Evolutionary conservation across 2,888 invertebrate species (phyloP), one percentile per base, ranked within the genome.

Genomic region (Venusia cambrica): DNA sequence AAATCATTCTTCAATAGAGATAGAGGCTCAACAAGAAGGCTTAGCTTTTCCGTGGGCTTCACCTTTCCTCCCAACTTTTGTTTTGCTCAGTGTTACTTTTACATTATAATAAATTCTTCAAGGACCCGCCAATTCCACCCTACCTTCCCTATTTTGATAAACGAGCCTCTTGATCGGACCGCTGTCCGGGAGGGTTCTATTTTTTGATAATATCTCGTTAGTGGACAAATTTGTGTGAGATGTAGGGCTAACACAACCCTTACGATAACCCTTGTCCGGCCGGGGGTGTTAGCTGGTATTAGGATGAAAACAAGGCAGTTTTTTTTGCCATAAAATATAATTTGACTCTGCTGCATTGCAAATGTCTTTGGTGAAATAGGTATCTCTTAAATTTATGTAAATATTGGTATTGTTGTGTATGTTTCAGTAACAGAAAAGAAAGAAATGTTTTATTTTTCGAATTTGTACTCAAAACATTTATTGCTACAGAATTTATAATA

Each of bases 121-220:
- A 63, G 56, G 58, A 59, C 50, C 49, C 45, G 54, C 56, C 62
- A 65, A 70, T 71, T 65, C 66, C 51, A 54, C 54, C 55, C 59
- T 49, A 57, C 57, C 63, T 71, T 59, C 58, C 63, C 63, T 67
- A 73, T 74, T 72, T 78, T 79, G 78, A 80, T 73, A 79, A 80
- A 80, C 72, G 75, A 66, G 58, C 60, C 65, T 62, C 55, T 61
- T 72, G 74, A 76, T 78, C 73, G 73, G 61, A 64, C 68, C 65
- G 57, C 58, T 65, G 66, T 62, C 64, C 64, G 56, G 52, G 54
- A 61, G 66, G 62, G 68, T 60, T 54, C 51, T 45, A 48, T 51
- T 59, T 59, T 71, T 69, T 69, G 83, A 83, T 80, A 73, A 74
- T 73, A 81, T 83, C 81, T 77, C 66, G 70, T 74, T 72, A 62